Conservation (phyloP, 2,797 vertebrate genomes). For the Zenarchopterus dispar region DNA sequence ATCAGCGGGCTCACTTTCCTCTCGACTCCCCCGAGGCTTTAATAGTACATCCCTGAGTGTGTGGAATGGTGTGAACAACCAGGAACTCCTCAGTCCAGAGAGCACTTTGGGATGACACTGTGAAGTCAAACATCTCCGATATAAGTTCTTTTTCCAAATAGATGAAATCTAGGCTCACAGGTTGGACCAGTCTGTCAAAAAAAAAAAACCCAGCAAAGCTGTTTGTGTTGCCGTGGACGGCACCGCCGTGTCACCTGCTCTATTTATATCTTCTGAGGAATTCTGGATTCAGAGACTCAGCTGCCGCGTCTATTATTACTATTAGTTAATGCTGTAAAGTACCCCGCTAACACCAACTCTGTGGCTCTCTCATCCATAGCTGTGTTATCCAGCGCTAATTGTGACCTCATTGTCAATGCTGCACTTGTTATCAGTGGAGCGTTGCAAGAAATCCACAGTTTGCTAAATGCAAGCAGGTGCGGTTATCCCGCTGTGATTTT, state of each 20-base stretch:
- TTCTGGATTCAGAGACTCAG: conserved; percentile 81
- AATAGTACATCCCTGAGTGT: conserved; percentile 61
- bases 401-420: conserved; percentile 58
- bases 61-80: conserved; percentile 79
- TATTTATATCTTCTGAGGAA: conserved; percentile 79
- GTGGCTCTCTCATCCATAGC: conserved; percentile 56
- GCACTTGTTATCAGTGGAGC: conserved; percentile 5
- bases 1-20: conserved; percentile 54
- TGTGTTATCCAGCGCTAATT: conserved; percentile 64
- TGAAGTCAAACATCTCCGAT: conserved; percentile 22
- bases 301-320: conserved; percentile 83
- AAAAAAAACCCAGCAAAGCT: conserved; percentile 66
- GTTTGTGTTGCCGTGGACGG: conserved; percentile 50
- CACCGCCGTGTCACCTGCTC: conserved; percentile 66
- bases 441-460: conserved; percentile 1
- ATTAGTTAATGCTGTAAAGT: conserved; percentile 81
- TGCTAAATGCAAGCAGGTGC: background rate
- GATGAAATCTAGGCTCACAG: conserved; percentile 24
- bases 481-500: background rate
- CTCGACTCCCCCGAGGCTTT: conserved; percentile 51
- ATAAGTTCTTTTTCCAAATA: conserved; percentile 33
- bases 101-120: conserved; percentile 28
- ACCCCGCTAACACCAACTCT: conserved; percentile 62
- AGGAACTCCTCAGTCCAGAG: conserved; percentile 40
- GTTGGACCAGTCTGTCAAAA: conserved; percentile 36